Conservation (phyloP, 2,797 vertebrate species). For the Myotis vivesi region DNA sequence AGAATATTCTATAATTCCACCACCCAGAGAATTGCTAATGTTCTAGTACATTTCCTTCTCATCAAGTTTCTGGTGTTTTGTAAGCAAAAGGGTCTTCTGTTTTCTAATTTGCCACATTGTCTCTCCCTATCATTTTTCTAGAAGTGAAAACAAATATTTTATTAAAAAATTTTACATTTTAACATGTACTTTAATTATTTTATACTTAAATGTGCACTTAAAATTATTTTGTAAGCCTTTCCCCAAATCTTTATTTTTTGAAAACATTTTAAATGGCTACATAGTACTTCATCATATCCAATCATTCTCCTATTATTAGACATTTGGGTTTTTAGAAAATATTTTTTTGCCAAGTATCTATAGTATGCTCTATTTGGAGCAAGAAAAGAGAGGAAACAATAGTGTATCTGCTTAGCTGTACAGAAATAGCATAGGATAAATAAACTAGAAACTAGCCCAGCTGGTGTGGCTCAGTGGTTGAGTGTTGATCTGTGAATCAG, state of each 20-base stretch:
- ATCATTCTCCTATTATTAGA: neutral
- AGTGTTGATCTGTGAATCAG: too few relatives aligned
- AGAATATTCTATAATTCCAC: neutral
- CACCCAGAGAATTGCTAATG: neutral
- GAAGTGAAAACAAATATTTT: neutral
- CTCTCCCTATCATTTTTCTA: neutral
- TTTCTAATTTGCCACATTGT: neutral
- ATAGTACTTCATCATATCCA: neutral
- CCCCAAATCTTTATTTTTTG: neutral
- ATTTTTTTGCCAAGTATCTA: neutral
- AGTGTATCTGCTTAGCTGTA: neutral
- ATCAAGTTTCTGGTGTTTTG: neutral
- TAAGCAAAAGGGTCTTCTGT: neutral
- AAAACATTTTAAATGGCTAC: neutral
- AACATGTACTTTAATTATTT: neutral
- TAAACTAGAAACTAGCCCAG: neutral
- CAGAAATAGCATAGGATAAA: neutral
- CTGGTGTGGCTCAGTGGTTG: too few relatives aligned
- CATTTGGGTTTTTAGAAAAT: neutral
- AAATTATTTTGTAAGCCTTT: conserved; percentile 19
- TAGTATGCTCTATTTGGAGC: neutral
- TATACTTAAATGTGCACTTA: neutral
- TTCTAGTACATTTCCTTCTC: neutral
- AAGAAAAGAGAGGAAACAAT: neutral
- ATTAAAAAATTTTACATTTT: neutral